phyloP scores from a whole-genome alignment of 2,797 vertebrate genomes.

The Melanitta fusca region DNA sequence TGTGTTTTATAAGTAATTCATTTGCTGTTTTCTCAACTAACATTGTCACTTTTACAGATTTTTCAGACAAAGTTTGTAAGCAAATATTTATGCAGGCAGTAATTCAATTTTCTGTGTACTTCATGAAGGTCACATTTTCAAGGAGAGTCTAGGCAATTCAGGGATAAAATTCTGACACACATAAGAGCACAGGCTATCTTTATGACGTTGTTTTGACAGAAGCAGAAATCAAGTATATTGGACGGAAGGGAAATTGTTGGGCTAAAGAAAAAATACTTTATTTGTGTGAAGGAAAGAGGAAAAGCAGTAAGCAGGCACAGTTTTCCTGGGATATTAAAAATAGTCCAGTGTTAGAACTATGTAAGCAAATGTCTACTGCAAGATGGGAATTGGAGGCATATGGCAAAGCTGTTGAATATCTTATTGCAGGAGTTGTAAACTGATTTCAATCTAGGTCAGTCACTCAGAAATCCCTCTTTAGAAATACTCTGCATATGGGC shows the following conservation, averaged over 20 bases:
- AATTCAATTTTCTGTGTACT: neutral
- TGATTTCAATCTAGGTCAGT: neutral
- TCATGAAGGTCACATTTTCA: neutral
- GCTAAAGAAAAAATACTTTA: neutral
- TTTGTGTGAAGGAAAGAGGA: neutral
- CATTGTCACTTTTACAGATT: neutral
- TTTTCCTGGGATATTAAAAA: neutral
- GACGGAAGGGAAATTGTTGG: neutral
- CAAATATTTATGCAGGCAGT: neutral
- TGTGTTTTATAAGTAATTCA: neutral
- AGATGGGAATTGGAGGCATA: neutral
- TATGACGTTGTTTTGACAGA: neutral
- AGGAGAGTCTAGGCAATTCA: neutral
- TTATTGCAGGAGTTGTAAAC: neutral
- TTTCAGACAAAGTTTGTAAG: neutral
- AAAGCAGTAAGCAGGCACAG: neutral
- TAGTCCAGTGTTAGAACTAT: neutral
- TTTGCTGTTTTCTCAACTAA: neutral
- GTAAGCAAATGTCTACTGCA: neutral
- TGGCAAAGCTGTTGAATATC: neutral
- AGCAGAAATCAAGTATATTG: neutral
- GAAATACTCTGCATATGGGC: neutral
- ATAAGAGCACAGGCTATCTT: neutral
- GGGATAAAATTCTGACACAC: neutral
- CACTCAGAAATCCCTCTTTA: neutral